Percentiles rank a stretch among this genome's conserved stretches.
Evolutionary conservation across 2,888 invertebrate genomes (phyloP).

Genomic region (Liodrosophila aerea): DNA sequence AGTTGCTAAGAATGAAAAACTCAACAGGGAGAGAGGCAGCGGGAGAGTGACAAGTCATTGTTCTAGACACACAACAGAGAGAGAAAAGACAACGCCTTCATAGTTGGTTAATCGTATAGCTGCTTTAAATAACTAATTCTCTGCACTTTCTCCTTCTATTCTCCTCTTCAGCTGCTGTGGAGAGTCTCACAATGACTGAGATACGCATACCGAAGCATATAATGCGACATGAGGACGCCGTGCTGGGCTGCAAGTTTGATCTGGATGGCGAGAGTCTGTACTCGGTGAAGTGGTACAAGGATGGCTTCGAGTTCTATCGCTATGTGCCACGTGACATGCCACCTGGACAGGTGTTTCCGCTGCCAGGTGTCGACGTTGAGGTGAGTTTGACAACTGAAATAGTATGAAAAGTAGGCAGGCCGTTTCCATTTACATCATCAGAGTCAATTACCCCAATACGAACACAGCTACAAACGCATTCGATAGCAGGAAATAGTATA

Average conservation of each 20-base stretch:
- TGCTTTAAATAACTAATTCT: conserved; percentile 31
- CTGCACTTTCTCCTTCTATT: conserved; percentile 2
- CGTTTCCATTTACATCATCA: conserved; percentile 4
- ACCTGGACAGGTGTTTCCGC: conserved; percentile 89
- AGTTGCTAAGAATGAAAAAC: neutral
- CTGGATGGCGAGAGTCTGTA: conserved; percentile 92
- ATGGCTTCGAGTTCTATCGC: conserved; percentile 94
- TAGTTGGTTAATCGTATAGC: conserved; percentile 34
- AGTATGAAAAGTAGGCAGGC: conserved; percentile 32
- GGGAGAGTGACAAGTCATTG: conserved; percentile 33
- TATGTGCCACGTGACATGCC: conserved; percentile 92
- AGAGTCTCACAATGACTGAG: conserved; percentile 88
- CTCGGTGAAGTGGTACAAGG: conserved; percentile 96
- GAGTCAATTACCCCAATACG: conserved; percentile 38
- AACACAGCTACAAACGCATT: conserved; percentile 2
- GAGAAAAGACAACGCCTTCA: conserved; percentile 16
- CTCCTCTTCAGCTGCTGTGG: conserved; percentile 81
- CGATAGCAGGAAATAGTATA: conserved; percentile 21
- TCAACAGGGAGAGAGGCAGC: conserved; percentile 12
- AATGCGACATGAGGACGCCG: conserved; percentile 89
- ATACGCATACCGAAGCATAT: conserved; percentile 92
- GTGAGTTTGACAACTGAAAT: conserved; percentile 84
- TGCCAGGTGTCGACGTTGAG: conserved; percentile 92
- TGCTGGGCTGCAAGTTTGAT: conserved; percentile 91
- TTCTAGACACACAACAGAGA: conserved; percentile 23